Base-by-base conservation (phyloP, 2,888 invertebrate species). In the Eristalis arbustorum region DNA sequence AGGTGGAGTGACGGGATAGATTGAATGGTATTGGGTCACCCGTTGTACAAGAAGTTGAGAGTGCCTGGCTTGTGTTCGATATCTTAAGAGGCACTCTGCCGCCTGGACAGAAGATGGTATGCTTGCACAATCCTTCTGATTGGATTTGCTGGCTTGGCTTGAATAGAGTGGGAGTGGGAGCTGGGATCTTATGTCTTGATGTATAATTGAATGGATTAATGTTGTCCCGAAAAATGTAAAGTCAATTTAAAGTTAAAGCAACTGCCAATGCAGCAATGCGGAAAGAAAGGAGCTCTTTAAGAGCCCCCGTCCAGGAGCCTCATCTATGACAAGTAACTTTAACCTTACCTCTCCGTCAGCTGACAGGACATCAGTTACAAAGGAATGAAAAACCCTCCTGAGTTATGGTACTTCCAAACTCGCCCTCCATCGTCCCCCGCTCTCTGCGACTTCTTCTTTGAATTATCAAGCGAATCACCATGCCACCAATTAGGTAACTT, bases 401-500 rank as follows among this genome's bases (percentile, higher is more conserved):
- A 71, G n/a, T 71, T 42, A 78, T 42, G 25, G 34, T n/a, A 57
- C 61, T 61, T 56, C 28, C 31, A 14, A 8, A 28, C 56, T 68
- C 62, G 69, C 42, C 22, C 10, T 42, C 22, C 23, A 11, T 5
- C 31, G n/a, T 31, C 31, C 10, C 31, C 10, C 31, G 8, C 31
- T 31, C 31, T 31, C 31, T 31, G 1, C 10, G 31, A 8, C 10
- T 23, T 40, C 13, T 18, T 23, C 18, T n/a, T 0, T 10, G 31
- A 8, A 14, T 49, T 56, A 76, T 64, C 72, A 62, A 63, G 57
- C 62, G 23, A 73, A 68, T 37, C 59, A 78, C 37, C 34, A 31
- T 68, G 63, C 68, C 64, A 57, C 34, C 83, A 78, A 78, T 78
- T 74, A 64, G 63, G 71, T 69, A 84, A 84, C 40, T 84, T 84